Percentiles rank a stretch among this genome's conserved stretches.
Evolutionary conservation across 2,113 vertebrate genomes (phyloP).

Genomic region (Corythornis vintsioides): DNA sequence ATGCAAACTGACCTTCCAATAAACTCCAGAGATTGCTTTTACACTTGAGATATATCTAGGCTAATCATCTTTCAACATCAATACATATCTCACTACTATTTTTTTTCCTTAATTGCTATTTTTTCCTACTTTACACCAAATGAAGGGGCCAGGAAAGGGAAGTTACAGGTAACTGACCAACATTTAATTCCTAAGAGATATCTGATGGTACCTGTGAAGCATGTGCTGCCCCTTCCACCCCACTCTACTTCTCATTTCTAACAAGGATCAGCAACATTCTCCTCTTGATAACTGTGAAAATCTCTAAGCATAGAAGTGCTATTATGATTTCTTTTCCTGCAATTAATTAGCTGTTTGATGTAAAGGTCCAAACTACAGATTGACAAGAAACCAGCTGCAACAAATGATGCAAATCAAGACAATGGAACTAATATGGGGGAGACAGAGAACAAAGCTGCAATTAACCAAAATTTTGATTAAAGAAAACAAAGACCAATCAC

Average conservation of each 20-base stretch:
- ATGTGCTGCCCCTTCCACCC: not conserved
- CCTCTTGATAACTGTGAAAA: constrained; percentile 63
- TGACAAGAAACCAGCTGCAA: constrained; percentile 75
- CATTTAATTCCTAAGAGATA: not conserved
- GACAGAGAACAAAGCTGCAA: constrained; percentile 55
- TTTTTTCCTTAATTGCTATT: not conserved
- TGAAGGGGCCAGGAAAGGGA: not conserved
- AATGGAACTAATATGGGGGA: constrained; percentile 53
- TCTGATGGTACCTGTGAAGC: constrained; percentile 20
- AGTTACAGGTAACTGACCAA: not conserved
- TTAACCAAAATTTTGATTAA: constrained; percentile 70
- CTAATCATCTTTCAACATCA: not conserved
- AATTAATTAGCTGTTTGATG: constrained; percentile 78
- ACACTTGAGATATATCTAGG: not conserved
- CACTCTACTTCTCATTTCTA: constrained; percentile 23
- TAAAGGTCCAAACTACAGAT: constrained; percentile 71
- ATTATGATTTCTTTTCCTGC: constrained; percentile 64
- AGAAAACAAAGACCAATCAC: constrained; percentile 44
- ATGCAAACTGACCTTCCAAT: not conserved
- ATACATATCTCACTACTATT: not conserved
- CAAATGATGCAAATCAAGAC: constrained; percentile 70
- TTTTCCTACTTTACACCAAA: not conserved
- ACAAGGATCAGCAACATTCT: constrained; percentile 50
- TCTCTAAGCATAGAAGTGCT: constrained; percentile 36
- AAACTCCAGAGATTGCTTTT: not conserved